Conservation (phyloP, 2,797 vertebrate species). For the Macropus fuliginosus region DNA sequence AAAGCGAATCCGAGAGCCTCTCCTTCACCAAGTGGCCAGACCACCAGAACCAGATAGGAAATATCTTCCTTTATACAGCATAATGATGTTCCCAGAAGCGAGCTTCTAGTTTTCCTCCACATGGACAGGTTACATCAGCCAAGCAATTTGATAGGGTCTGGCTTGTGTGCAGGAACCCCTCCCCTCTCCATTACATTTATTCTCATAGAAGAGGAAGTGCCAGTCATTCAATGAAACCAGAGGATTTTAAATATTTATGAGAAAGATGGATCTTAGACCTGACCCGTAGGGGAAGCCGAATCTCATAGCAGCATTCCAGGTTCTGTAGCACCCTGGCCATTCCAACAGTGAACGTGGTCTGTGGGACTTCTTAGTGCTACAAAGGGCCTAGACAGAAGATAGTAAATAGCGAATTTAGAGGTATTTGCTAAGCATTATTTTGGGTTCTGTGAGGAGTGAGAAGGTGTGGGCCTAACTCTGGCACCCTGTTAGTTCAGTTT, state of each 20-base stretch:
- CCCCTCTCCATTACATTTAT: neutral
- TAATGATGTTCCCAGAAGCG: neutral
- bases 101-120: neutral
- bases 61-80: neutral
- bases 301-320: neutral
- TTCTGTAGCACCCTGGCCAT: neutral
- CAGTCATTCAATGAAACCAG: neutral
- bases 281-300: neutral
- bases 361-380: neutral
- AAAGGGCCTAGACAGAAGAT: neutral
- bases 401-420: neutral
- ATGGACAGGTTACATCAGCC: neutral
- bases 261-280: neutral
- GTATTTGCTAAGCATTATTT: neutral
- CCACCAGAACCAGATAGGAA: neutral
- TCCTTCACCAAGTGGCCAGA: neutral
- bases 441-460: neutral
- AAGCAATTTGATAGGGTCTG: neutral
- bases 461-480: neutral
- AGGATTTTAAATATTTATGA: neutral
- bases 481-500: neutral
- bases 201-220: neutral
- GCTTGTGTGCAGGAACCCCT: neutral
- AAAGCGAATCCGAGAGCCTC: neutral
- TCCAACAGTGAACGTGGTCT: neutral